Percentiles rank a stretch among this genome's conserved stretches.
Conservation (phyloP, 2,113 vertebrate species). For the Nipponia nippon region DNA sequence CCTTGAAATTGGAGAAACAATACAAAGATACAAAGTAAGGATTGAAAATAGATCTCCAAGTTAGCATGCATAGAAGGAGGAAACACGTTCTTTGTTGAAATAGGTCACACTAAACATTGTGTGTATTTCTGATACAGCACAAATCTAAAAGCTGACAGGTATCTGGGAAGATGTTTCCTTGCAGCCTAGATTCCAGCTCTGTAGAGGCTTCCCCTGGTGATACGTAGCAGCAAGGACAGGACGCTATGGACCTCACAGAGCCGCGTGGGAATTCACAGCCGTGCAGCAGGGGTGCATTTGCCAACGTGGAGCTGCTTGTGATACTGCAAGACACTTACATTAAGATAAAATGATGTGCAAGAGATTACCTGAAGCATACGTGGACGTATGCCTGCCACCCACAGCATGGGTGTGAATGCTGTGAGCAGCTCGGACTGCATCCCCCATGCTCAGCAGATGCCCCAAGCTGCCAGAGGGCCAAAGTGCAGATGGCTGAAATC, state of each 20-base stretch:
- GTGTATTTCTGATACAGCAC: neutral
- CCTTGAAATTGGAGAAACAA: neutral
- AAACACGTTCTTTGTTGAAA: neutral
- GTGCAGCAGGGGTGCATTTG: neutral
- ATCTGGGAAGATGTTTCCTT: neutral
- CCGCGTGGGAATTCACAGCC: neutral
- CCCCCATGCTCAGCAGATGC: neutral
- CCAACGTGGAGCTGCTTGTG: neutral
- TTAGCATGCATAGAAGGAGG: neutral
- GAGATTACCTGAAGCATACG: neutral
- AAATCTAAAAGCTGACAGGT: neutral
- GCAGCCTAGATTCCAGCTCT: neutral
- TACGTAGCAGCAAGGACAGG: neutral
- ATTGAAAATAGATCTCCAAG: neutral
- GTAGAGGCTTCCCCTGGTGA: neutral
- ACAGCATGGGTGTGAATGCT: fast-evolving
- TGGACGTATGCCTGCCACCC: neutral
- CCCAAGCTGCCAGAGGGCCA: neutral
- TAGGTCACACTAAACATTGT: neutral
- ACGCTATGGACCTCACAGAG: neutral
- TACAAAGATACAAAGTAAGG: neutral
- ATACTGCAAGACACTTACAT: neutral
- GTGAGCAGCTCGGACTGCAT: neutral
- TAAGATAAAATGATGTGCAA: neutral
- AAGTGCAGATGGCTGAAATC: neutral